phyloP scores from a whole-genome alignment of 2,888 invertebrate species.

The Leptinotarsa haldemani region DNA sequence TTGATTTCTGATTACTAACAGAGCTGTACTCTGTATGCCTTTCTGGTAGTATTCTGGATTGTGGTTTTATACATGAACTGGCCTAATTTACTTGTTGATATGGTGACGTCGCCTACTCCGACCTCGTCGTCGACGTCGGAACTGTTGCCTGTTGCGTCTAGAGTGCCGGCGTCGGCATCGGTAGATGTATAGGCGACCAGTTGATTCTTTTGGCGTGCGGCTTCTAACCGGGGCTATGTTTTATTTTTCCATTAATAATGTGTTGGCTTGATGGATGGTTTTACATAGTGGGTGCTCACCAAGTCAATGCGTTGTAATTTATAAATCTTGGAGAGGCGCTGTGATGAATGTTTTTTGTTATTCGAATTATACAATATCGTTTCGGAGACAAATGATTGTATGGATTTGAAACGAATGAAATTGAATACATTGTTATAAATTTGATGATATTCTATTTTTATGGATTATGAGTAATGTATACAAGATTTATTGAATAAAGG shows the following conservation, averaged over 20 bases:
- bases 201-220: conserved; percentile 12
- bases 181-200: conserved; percentile 17
- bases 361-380: no score
- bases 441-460: no score
- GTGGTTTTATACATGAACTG: background rate
- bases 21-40: no score
- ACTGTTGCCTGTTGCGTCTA: conserved; percentile 25
- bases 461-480: no score
- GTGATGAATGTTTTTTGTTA: background rate
- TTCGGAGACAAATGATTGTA: no score
- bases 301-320: conserved; percentile 2
- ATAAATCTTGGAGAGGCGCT: background rate
- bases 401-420: no score
- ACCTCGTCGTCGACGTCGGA: conserved; percentile 14
- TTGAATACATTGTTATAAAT: no score
- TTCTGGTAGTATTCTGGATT: background rate
- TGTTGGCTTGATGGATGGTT: conserved; percentile 14
- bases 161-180: conserved; percentile 10
- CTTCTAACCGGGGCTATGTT: background rate
- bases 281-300: conserved; percentile 1
- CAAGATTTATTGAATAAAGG: no score
- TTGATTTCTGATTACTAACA: no score
- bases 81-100: conserved; percentile 25
- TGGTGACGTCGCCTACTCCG: conserved; percentile 18
- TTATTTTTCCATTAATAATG: conserved; percentile 14